phyloP scores from a whole-genome alignment of 23 tunicate genomes.

The Styela clava region DNA sequence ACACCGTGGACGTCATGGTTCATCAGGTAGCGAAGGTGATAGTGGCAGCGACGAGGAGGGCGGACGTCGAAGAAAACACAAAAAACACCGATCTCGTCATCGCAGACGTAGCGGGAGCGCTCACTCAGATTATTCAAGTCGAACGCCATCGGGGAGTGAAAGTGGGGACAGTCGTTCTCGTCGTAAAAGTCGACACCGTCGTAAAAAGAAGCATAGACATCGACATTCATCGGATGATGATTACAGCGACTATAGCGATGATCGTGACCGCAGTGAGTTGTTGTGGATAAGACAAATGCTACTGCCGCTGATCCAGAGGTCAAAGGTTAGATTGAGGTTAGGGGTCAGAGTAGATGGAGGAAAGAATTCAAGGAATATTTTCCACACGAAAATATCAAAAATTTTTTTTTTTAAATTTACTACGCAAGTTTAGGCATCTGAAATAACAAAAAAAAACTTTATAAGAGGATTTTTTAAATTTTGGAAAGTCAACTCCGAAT shows the following conservation, averaged over 20 bases:
- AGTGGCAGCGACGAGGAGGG: constrained; percentile 48
- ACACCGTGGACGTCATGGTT: constrained; percentile 34
- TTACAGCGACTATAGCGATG: constrained; percentile 38
- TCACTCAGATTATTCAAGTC: constrained; percentile 51
- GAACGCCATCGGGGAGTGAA: constrained; percentile 29
- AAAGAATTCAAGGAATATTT: too few relatives aligned
- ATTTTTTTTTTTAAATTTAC: too few relatives aligned
- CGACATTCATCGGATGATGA: constrained; percentile 47
- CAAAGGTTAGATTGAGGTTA: neutral
- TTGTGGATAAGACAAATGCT: neutral
- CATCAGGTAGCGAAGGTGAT: constrained; percentile 36
- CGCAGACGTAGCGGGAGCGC: constrained; percentile 35
- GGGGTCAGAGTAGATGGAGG: too few relatives aligned
- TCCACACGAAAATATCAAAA: too few relatives aligned
- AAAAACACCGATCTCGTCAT: constrained; percentile 1
- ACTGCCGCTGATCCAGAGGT: neutral
- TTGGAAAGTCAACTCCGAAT: too few relatives aligned
- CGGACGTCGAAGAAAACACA: constrained; percentile 39
- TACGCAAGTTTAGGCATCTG: too few relatives aligned
- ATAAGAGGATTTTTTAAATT: too few relatives aligned
- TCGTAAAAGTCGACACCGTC: constrained; percentile 3
- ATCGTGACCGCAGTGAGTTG: constrained; percentile 46
- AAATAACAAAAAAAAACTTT: too few relatives aligned
- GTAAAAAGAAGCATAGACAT: constrained; percentile 34
- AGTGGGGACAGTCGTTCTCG: constrained; percentile 29